phyloP scores from a whole-genome alignment of 2,888 invertebrate species.

The Chrysina gloriosa region DNA sequence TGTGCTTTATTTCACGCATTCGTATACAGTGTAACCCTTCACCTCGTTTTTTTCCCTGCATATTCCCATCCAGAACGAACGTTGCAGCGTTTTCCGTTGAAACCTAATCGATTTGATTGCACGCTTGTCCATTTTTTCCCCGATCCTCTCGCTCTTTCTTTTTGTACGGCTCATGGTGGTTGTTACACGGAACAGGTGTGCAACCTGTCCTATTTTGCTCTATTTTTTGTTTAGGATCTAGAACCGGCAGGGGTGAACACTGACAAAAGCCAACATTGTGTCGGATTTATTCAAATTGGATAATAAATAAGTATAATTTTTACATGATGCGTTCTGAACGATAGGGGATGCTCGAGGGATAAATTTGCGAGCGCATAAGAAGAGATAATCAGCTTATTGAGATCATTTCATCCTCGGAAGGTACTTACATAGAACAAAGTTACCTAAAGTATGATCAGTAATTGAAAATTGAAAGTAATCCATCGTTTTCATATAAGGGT shows the following conservation, averaged over 20 bases:
- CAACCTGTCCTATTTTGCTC: conserved; percentile 57
- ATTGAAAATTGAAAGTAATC: too few species aligned
- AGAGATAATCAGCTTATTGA: conserved; percentile 14
- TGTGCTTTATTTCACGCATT: conserved; percentile 7
- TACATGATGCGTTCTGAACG: background rate
- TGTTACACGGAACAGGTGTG: conserved; percentile 58
- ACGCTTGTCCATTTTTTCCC: background rate
- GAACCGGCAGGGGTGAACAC: conserved; percentile 1
- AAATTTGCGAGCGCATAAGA: background rate
- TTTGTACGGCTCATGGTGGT: conserved; percentile 36
- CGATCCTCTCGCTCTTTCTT: conserved; percentile 11
- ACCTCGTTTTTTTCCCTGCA: background rate
- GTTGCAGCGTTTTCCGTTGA: conserved; percentile 14
- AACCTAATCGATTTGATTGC: conserved; percentile 25
- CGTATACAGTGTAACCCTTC: background rate
- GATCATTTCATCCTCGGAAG: too few species aligned
- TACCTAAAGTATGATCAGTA: too few species aligned
- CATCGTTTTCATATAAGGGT: too few species aligned
- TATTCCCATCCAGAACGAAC: background rate
- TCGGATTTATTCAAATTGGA: conserved; percentile 28
- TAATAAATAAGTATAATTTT: conserved; percentile 32
- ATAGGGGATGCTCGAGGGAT: conserved; percentile 15
- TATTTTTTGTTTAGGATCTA: conserved; percentile 8
- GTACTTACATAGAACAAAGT: too few species aligned
- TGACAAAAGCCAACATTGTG: conserved; percentile 14